Conservation (phyloP, 2,113 vertebrate genomes). For the Mugil cephalus region DNA sequence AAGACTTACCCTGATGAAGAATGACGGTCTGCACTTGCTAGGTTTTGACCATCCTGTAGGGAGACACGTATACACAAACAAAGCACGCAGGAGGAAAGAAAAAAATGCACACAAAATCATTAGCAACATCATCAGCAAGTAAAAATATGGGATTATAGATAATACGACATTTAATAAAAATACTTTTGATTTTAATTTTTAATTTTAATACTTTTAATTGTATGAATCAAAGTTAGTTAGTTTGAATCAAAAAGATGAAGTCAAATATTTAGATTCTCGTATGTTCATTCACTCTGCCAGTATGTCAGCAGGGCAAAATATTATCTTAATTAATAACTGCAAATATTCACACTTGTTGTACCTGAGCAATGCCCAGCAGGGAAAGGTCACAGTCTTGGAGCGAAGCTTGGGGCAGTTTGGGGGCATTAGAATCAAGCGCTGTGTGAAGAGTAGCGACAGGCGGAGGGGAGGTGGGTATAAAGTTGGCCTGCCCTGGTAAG, state of each 20-base stretch:
- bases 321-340: conserved; percentile 19
- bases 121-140: conserved; percentile 26
- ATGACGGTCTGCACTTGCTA: conserved; percentile 73
- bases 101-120: conserved; percentile 48
- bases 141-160: not conserved
- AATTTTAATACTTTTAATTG: conserved; percentile 12
- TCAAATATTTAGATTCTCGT: conserved; percentile 32
- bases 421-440: conserved; percentile 80
- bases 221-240: conserved; percentile 44
- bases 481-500: conserved; percentile 66
- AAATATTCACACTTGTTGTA: conserved; percentile 73
- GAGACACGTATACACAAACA: conserved; percentile 56
- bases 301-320: conserved; percentile 23
- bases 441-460: conserved; percentile 77
- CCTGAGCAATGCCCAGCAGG: conserved; percentile 83
- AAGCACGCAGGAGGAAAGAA: conserved; percentile 38
- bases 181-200: not conserved
- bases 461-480: conserved; percentile 75
- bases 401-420: conserved; percentile 78
- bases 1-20: conserved; percentile 80
- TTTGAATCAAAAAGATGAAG: conserved; percentile 38
- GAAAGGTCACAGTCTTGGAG: conserved; percentile 84
- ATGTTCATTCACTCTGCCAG: conserved; percentile 17
- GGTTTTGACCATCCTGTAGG: conserved; percentile 75
- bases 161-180: conserved; percentile 12